Conservation (phyloP, 2,888 invertebrate species). For the Notocelia uddmanniana region DNA sequence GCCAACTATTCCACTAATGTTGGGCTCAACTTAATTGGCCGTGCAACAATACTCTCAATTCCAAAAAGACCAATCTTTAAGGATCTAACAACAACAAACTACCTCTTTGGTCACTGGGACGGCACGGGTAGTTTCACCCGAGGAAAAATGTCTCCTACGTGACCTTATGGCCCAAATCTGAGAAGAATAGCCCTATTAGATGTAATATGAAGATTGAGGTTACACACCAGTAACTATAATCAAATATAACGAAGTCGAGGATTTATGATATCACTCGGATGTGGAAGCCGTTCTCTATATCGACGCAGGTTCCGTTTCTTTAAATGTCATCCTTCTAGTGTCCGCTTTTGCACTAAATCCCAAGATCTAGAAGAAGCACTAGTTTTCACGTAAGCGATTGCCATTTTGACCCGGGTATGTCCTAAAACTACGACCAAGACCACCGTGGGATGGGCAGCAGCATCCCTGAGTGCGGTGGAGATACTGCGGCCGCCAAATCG, state of each 20-base stretch:
- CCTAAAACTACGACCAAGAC: no score
- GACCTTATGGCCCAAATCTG: slow-evolving; percentile 39
- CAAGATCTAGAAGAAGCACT: no score
- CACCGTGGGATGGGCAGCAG: no score
- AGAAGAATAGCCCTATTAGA: slow-evolving; percentile 35
- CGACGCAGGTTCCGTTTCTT: not conserved
- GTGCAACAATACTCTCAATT: not conserved
- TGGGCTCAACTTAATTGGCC: slow-evolving; percentile 35
- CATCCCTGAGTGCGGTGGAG: no score
- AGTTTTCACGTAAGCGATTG: no score
- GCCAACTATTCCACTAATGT: slow-evolving; percentile 37
- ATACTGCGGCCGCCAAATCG: no score
- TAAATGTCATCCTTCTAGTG: no score
- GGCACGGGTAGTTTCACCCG: slow-evolving; percentile 12
- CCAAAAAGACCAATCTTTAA: slow-evolving; percentile 4
- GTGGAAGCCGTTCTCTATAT: not conserved
- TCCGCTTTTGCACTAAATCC: no score
- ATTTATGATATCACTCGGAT: not conserved
- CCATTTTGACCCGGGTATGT: no score
- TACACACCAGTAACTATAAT: slow-evolving; percentile 15
- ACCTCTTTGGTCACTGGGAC: not conserved
- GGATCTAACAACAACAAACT: not conserved
- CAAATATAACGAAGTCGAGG: not conserved
- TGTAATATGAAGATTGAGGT: slow-evolving; percentile 31
- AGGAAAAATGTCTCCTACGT: slow-evolving; percentile 37